Evolutionary conservation across 2,797 vertebrate genomes (phyloP).

Genomic region (Emys orbicularis): DNA sequence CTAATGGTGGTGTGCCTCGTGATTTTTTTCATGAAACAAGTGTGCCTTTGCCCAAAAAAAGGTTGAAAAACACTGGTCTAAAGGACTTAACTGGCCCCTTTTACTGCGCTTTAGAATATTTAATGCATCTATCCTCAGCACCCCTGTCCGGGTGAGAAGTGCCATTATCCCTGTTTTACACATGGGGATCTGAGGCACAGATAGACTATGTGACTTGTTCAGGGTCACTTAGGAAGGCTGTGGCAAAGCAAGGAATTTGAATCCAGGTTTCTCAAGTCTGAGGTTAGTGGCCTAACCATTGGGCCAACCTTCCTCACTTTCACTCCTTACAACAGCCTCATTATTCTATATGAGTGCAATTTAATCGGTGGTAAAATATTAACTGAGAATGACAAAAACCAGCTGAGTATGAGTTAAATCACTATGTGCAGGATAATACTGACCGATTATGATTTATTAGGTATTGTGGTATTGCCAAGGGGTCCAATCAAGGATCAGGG

Average conservation of each 20-base stretch:
- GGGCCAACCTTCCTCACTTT: background rate
- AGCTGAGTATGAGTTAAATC: background rate
- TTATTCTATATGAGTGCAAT: background rate
- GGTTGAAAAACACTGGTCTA: too few species aligned
- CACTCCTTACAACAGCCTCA: background rate
- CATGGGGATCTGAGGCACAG: too few species aligned
- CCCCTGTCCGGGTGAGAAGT: too few species aligned
- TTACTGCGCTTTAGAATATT: too few species aligned
- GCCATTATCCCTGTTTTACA: background rate
- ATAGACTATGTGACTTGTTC: background rate
- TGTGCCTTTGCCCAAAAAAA: too few species aligned
- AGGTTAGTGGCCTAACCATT: accelerated
- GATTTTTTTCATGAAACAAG: too few species aligned
- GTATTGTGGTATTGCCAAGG: background rate
- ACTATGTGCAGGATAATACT: background rate
- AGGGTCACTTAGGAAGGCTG: background rate
- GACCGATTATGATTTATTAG: background rate
- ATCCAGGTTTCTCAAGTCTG: background rate
- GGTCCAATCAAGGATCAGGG: accelerated
- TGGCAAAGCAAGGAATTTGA: background rate
- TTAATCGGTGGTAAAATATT: background rate
- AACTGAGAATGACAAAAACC: background rate
- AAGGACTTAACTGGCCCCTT: background rate
- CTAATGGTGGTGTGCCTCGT: too few species aligned
- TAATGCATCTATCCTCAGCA: too few species aligned